These are phyloP conservation scores for Euura lappo DNA, from an alignment of 1,140 invertebrate species.

Conservation along the genomic window DNA sequence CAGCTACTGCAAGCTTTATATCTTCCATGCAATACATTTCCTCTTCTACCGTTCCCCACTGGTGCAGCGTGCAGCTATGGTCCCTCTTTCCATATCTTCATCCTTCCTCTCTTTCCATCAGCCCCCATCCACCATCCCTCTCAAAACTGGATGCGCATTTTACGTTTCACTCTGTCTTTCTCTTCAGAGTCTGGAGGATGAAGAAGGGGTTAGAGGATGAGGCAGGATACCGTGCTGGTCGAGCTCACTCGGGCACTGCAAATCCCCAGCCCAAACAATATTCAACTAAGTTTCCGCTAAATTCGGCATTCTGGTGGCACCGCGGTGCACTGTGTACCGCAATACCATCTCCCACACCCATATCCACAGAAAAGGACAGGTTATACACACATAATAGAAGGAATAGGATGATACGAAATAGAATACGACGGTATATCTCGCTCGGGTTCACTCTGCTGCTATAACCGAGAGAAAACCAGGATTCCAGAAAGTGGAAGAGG, in stretches of 20 bases:
- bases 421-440: neutral
- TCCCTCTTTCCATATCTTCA: slow-evolving; percentile 16
- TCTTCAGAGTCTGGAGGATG: neutral
- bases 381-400: neutral
- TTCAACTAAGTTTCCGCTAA: slow-evolving; percentile 5
- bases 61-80: neutral
- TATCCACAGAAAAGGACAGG: neutral
- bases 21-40: slow-evolving; percentile 2
- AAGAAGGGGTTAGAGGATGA: neutral
- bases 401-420: neutral
- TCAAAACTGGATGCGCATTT: neutral
- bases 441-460: neutral
- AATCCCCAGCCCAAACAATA: neutral
- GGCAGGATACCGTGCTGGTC: neutral
- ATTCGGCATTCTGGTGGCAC: neutral
- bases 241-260: neutral
- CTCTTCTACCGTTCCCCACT: neutral
- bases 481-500: neutral
- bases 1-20: neutral
- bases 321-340: too few species aligned
- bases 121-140: neutral
- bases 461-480: neutral
- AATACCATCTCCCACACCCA: neutral
- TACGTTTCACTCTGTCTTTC: neutral
- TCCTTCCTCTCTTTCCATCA: slow-evolving; percentile 14